A percentile compares a stretch with the other conserved stretches of the same genome.
These are phyloP conservation scores for Scolopax mira DNA, from an alignment of 2,113 vertebrate species.

Conservation along the genomic window DNA sequence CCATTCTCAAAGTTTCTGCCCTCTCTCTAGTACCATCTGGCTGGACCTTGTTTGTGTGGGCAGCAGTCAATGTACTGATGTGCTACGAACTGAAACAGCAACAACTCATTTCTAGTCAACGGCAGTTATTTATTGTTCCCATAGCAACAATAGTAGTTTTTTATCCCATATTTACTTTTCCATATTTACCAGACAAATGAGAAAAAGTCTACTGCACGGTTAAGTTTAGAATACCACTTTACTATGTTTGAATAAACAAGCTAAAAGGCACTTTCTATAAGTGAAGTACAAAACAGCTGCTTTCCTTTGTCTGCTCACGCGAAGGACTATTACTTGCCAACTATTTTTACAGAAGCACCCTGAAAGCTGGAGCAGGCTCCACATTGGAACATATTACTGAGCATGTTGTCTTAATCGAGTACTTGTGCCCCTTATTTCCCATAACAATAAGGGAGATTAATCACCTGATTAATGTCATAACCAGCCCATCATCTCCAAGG, in stretches of 20 bases:
- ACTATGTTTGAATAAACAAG: neutral
- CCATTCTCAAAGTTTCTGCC: neutral
- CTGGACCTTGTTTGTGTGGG: neutral
- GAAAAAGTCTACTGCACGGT: neutral
- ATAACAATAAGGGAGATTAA: neutral
- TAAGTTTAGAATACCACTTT: neutral
- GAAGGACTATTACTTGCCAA: neutral
- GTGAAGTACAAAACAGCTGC: neutral
- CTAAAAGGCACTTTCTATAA: neutral
- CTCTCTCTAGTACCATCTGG: neutral
- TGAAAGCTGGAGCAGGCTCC: neutral
- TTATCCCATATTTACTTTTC: conserved; percentile 38
- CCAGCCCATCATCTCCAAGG: neutral
- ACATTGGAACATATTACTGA: neutral
- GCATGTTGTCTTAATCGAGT: neutral
- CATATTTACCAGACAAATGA: neutral
- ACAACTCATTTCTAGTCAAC: neutral
- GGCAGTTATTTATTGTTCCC: conserved; percentile 32
- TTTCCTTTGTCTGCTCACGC: neutral
- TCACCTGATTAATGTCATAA: neutral
- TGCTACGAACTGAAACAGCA: neutral
- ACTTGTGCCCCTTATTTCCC: neutral
- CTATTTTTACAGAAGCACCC: neutral
- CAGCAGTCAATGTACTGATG: neutral
- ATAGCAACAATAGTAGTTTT: conserved; percentile 45